Evolutionary conservation across 2,113 vertebrate genomes (phyloP).

Genomic region (Sinocyclocheilus rhinocerous): DNA sequence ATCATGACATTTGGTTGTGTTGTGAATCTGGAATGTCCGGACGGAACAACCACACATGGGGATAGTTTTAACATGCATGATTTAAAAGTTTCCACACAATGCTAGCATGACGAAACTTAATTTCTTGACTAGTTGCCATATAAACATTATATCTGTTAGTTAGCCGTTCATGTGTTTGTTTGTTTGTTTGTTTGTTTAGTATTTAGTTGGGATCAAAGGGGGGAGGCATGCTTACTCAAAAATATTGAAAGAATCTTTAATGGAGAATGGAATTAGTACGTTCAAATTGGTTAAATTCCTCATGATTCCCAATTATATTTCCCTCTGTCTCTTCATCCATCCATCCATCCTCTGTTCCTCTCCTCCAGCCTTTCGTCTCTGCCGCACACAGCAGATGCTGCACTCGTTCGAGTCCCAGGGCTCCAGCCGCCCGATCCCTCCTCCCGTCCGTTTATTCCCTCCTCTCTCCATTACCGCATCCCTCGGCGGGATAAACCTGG

Average conservation of each 20-base stretch:
- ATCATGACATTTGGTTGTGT: too few relatives aligned
- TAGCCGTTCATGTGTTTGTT: not conserved
- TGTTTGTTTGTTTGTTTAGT: not conserved
- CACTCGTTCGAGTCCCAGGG: constrained; percentile 46
- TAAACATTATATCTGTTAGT: not conserved
- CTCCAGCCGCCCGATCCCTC: constrained; percentile 57
- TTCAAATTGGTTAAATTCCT: not conserved
- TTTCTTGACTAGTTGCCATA: not conserved
- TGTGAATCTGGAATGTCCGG: too few relatives aligned
- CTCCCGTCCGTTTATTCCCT: constrained; percentile 57
- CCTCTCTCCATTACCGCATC: constrained; percentile 60
- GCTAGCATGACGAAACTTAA: not conserved
- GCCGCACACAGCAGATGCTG: constrained; percentile 22
- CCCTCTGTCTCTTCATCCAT: not conserved
- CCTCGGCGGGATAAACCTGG: constrained; percentile 80
- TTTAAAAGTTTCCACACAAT: too few relatives aligned
- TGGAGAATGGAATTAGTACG: not conserved
- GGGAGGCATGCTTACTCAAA: not conserved
- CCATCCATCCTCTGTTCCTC: not conserved
- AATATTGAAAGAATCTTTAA: not conserved
- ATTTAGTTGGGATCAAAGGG: not conserved
- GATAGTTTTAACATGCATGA: too few relatives aligned
- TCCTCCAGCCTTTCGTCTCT: constrained; percentile 43
- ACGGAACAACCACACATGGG: too few relatives aligned
- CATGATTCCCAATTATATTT: not conserved